phyloP scores from a whole-genome alignment of 2,113 vertebrate species.

The Acanthisitta chloris region DNA sequence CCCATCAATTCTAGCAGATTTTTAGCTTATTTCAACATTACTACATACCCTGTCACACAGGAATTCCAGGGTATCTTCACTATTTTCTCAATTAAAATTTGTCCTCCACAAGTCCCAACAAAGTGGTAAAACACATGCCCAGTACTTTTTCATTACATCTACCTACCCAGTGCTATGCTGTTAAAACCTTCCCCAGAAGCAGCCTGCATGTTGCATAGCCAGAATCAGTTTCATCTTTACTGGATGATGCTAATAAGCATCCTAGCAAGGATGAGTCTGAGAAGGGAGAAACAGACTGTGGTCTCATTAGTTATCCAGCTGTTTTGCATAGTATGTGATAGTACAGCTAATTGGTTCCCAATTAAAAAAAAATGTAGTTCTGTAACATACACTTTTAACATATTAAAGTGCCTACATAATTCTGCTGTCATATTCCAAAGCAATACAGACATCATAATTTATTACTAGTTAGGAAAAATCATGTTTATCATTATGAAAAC shows the following conservation, averaged over 20 bases:
- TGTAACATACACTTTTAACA: not conserved
- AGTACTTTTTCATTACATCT: not conserved
- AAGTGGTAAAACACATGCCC: not conserved
- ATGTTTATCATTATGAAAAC: not conserved
- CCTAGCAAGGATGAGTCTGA: not conserved
- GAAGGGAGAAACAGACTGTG: not conserved
- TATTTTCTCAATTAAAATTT: not conserved
- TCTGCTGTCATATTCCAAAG: not conserved
- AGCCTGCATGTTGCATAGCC: not conserved
- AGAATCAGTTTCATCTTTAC: not conserved
- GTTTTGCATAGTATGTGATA: not conserved
- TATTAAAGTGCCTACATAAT: not conserved
- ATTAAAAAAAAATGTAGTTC: not conserved
- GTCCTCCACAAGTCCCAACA: not conserved
- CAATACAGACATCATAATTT: not conserved
- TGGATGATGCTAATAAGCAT: not conserved
- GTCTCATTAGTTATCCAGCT: not conserved
- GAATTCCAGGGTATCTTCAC: not conserved
- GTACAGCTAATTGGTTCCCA: not conserved
- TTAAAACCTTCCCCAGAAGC: not conserved
- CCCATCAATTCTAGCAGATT: not conserved
- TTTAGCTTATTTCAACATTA: not conserved
- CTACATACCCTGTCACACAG: not conserved
- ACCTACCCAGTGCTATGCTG: accelerated
- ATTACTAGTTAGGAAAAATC: not conserved